These are phyloP conservation scores for Heptranchias perlo DNA, from an alignment of 2,113 vertebrate species.

Conservation along the genomic window DNA sequence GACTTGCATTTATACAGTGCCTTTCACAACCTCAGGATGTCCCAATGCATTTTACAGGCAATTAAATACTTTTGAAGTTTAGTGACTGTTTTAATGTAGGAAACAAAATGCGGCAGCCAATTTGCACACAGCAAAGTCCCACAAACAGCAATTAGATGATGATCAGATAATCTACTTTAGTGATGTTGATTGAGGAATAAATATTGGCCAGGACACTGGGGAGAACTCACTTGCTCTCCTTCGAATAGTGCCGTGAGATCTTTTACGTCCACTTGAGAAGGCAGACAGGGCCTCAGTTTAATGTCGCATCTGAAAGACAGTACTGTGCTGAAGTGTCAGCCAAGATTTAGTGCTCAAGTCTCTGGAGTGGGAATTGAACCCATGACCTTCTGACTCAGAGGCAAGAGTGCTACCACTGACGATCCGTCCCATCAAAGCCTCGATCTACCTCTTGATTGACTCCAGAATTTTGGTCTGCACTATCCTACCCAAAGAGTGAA, in stretches of 20 bases:
- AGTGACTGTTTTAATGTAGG: background rate
- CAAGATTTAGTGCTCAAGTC: background rate
- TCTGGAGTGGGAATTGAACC: background rate
- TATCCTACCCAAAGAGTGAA: background rate
- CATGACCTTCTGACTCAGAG: background rate
- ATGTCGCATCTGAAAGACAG: too few species aligned
- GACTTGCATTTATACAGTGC: too few species aligned
- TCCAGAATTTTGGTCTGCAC: background rate
- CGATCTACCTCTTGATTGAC: background rate
- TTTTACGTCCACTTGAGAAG: background rate
- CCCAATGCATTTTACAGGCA: background rate
- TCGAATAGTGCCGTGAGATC: background rate
- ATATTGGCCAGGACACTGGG: background rate
- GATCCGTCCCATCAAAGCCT: background rate
- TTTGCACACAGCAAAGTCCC: background rate
- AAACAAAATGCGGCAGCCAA: background rate
- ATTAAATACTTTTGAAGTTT: background rate
- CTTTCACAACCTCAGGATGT: background rate
- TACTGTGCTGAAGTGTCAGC: background rate
- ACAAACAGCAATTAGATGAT: background rate
- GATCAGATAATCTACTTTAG: too few species aligned
- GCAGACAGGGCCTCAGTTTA: background rate
- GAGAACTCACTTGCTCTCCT: background rate
- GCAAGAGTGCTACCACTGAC: background rate
- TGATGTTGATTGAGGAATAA: too few species aligned